Percentiles rank a stretch among this genome's conserved stretches.
Evolutionary conservation across 2,113 vertebrate species (phyloP).

Genomic region (Cyrtonyx montezumae): DNA sequence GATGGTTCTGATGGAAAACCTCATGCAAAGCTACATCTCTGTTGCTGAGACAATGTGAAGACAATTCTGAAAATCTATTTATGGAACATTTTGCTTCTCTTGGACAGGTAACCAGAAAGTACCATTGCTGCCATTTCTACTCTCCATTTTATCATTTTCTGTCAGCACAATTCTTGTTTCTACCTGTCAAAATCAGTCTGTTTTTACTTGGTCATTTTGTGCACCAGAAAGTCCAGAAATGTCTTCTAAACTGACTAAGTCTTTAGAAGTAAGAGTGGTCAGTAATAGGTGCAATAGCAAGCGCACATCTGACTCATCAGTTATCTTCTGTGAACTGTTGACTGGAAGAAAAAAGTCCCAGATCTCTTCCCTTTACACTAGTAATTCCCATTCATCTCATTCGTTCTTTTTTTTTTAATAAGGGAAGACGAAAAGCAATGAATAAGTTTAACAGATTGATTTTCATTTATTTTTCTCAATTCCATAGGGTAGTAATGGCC

Average conservation of each 20-base stretch:
- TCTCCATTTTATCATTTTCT: background rate
- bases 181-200: background rate
- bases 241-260: background rate
- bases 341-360: background rate
- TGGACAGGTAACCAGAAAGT: background rate
- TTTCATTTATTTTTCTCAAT: background rate
- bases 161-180: background rate
- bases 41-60: background rate
- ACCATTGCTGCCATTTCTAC: background rate
- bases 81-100: background rate
- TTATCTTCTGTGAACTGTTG: background rate
- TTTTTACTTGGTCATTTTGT: background rate
- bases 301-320: background rate
- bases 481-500: background rate
- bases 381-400: background rate
- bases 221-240: background rate
- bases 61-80: slow-evolving; percentile 34
- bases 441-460: background rate
- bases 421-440: background rate
- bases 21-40: background rate
- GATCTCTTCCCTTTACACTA: background rate
- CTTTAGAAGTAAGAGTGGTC: background rate
- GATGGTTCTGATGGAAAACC: slow-evolving; percentile 53
- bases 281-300: background rate
- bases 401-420: background rate